phyloP scores from a whole-genome alignment of 1,140 invertebrate species.

The Sycophila sp. region DNA sequence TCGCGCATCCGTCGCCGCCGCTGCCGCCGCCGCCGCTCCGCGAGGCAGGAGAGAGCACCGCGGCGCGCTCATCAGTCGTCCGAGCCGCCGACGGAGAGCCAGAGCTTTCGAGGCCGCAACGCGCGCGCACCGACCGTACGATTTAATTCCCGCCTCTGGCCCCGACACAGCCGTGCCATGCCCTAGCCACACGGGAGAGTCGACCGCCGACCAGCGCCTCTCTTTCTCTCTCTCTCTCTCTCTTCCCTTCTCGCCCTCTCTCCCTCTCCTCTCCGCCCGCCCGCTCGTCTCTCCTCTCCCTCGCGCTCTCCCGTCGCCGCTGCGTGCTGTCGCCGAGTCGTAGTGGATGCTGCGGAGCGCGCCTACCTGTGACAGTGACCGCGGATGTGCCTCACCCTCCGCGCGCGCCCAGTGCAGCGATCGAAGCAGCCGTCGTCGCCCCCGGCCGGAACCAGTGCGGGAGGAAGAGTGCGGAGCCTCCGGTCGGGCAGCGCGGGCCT shows the following conservation, averaged over 20 bases:
- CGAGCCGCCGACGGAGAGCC: constrained; percentile 51
- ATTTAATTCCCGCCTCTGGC: too few relatives aligned
- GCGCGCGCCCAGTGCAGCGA: too few relatives aligned
- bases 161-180: constrained; percentile 54
- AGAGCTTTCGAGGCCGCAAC: constrained; percentile 38
- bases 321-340: too few relatives aligned
- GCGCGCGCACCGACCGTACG: background rate
- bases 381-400: too few relatives aligned
- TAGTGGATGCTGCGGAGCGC: too few relatives aligned
- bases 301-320: too few relatives aligned
- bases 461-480: too few relatives aligned
- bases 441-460: too few relatives aligned
- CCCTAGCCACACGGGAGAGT: constrained; percentile 47
- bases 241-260: background rate
- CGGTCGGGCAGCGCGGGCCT: background rate
- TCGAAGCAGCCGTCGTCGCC: too few relatives aligned
- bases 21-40: constrained; percentile 50
- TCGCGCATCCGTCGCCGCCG: constrained; percentile 14
- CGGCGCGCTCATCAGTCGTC: constrained; percentile 58
- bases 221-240: background rate
- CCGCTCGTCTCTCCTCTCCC: too few relatives aligned
- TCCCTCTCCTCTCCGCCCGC: background rate
- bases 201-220: constrained; percentile 44
- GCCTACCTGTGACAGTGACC: too few relatives aligned
- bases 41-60: too few relatives aligned